Base-by-base conservation (phyloP, 2,797 vertebrate genomes). In the Propithecus deckenii region DNA sequence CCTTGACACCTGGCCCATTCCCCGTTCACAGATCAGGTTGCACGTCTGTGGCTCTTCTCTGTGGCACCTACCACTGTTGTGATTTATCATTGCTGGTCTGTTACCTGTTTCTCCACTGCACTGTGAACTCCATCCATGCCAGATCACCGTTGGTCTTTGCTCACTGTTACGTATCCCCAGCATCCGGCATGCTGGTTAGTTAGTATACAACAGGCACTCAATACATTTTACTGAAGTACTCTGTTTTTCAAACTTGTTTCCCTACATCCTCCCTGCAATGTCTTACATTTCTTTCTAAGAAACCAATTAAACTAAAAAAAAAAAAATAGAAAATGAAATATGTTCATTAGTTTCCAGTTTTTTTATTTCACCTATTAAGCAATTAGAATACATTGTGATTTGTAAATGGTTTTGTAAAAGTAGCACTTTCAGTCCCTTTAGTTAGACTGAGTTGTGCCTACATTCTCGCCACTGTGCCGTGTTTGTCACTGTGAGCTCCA, bases 341-440 rank as follows among this genome's bases (percentile, higher is more conserved):
- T 10, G 5, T 71, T 69, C 13, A 50, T 76, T 87, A 90, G 91
- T 88, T 97, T 97, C 25, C 22, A 89, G 22, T 71, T 94, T 78
- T 65, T 65, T 8, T 1, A 67, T 81, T 38, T 90, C 2, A n/a
- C 4, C 10, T 80, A 20, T 28, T 80, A 89, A 43, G 17, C 75
- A 86, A 22, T 71, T n/a, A n/a, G n/a, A 55, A 87, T 80, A 43
- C 20, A 38, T 48, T 75, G 67, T 81, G 41, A n/a, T 72, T 86
- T 91, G 7, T 86, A 95, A 74, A 28, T 75, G 41, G 20, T 55
- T 76, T 92, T 86, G 48, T 1, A 57, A 48, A 86, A 86, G 52
- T 30, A 75, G 20, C 69, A 61, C 22, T 38, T 87, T 80, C 46
- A 41, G 8, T 55, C 35, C 2, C 7, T 48, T 67, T 76, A 50